These are phyloP conservation scores for Prionace glauca DNA, from an alignment of 2,797 vertebrate genomes.

Conservation along the genomic window DNA sequence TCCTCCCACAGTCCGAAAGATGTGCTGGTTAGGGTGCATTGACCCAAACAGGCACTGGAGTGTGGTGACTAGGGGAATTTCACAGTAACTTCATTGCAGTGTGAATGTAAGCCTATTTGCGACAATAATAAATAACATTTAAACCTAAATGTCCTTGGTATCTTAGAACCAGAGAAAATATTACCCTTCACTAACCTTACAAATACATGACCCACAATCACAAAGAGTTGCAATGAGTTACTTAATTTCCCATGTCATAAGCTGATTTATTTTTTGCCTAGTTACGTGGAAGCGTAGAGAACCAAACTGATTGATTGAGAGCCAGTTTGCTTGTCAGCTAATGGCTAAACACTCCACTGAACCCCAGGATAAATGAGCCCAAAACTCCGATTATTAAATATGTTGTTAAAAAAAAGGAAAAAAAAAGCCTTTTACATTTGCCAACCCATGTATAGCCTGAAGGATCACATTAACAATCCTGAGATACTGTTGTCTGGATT, in stretches of 20 bases:
- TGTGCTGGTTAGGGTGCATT: no score
- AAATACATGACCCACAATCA: background rate
- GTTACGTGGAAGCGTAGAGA: background rate
- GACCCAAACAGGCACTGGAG: no score
- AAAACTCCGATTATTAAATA: conserved; percentile 30
- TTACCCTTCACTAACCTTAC: background rate
- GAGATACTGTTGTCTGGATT: conserved; percentile 10
- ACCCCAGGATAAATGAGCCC: background rate
- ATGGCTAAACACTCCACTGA: background rate
- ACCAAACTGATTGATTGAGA: background rate
- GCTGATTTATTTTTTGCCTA: background rate
- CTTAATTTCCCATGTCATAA: background rate
- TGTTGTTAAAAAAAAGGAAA: background rate
- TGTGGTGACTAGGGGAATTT: no score
- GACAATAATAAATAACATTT: no score
- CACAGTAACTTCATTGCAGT: no score
- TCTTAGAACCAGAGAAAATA: background rate
- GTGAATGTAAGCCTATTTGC: no score
- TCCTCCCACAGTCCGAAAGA: no score
- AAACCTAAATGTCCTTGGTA: background rate
- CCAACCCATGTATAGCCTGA: background rate
- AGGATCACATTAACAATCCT: conserved; percentile 21
- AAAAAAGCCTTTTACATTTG: background rate
- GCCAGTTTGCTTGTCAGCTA: background rate
- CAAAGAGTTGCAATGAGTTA: background rate